Percentiles rank a stretch among this genome's conserved stretches.
phyloP scores from a whole-genome alignment of 2,113 vertebrate species.

The Hypanus sabinus region DNA sequence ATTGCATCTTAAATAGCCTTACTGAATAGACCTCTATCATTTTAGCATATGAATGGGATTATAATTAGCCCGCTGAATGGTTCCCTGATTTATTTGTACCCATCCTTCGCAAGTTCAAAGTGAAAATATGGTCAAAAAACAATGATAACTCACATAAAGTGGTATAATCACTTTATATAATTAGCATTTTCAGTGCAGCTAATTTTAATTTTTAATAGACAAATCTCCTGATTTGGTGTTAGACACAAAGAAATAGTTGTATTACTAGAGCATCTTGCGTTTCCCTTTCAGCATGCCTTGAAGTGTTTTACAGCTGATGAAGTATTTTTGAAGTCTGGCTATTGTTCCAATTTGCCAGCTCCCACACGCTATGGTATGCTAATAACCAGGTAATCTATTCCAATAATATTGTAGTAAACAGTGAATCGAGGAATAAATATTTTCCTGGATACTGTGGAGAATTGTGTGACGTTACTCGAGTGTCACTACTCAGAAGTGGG shows the following conservation, averaged over 20 bases:
- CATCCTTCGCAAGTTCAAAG: background rate
- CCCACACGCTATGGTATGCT: too few species aligned
- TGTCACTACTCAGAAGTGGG: background rate
- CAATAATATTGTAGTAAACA: too few species aligned
- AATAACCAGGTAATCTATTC: too few species aligned
- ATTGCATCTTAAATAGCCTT: slow-evolving; percentile 27
- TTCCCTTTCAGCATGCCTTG: too few species aligned
- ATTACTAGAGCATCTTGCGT: too few species aligned
- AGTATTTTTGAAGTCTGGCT: too few species aligned
- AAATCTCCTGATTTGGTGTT: background rate
- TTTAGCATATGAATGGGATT: slow-evolving; percentile 30
- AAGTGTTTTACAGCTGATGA: too few species aligned
- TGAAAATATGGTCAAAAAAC: slow-evolving; percentile 5
- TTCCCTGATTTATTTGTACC: background rate
- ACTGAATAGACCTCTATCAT: slow-evolving; percentile 9
- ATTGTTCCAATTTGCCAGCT: too few species aligned
- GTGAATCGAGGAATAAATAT: too few species aligned
- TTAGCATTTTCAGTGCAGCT: background rate
- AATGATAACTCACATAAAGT: background rate
- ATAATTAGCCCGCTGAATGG: slow-evolving; percentile 26
- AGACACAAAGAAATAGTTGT: too few species aligned
- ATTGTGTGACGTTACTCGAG: too few species aligned
- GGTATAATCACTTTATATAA: background rate
- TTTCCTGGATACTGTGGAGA: too few species aligned
- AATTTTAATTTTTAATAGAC: background rate